Percentiles rank a stretch among this genome's conserved stretches.
Evolutionary conservation across 2,888 invertebrate species (phyloP).

Genomic region (Pseudolycoriella hygida): DNA sequence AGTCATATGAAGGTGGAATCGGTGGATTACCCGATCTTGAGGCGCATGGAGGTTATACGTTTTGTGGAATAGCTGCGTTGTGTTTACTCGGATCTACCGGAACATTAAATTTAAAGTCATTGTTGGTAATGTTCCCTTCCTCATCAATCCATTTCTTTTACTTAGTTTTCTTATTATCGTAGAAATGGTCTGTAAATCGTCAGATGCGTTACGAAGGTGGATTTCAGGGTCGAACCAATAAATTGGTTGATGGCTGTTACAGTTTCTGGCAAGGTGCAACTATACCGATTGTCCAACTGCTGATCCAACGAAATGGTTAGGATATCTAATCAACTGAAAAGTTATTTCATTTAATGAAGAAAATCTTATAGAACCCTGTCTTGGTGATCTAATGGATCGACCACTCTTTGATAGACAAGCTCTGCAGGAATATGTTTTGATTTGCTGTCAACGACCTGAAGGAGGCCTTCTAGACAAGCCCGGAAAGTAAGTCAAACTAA

Average conservation of each 20-base stretch:
- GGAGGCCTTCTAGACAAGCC: slow-evolving; percentile 96
- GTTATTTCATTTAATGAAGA: not conserved
- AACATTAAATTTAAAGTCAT: slow-evolving; percentile 53
- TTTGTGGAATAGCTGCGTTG: slow-evolving; percentile 86
- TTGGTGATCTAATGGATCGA: slow-evolving; percentile 15
- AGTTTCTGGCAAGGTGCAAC: slow-evolving; percentile 97
- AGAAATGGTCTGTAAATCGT: slow-evolving; percentile 75
- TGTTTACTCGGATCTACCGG: slow-evolving; percentile 60
- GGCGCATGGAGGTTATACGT: slow-evolving; percentile 98
- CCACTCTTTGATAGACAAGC: slow-evolving; percentile 65
- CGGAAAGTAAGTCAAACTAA: slow-evolving; percentile 50
- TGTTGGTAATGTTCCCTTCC: slow-evolving; percentile 35
- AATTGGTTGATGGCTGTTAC: slow-evolving; percentile 96
- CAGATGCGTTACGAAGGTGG: slow-evolving; percentile 94
- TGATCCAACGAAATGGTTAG: slow-evolving; percentile 36
- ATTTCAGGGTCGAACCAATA: slow-evolving; percentile 94
- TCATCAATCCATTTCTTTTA: slow-evolving; percentile 2
- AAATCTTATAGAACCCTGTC: slow-evolving; percentile 5
- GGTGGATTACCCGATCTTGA: slow-evolving; percentile 87
- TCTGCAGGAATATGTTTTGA: slow-evolving; percentile 84
- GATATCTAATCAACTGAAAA: not conserved
- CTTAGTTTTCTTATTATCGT: too few relatives aligned
- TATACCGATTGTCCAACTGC: slow-evolving; percentile 70
- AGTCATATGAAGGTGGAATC: slow-evolving; percentile 98
- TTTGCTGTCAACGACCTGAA: slow-evolving; percentile 72